phyloP scores from a whole-genome alignment of 2,888 invertebrate species.

The Sinohyriopsis cumingii region DNA sequence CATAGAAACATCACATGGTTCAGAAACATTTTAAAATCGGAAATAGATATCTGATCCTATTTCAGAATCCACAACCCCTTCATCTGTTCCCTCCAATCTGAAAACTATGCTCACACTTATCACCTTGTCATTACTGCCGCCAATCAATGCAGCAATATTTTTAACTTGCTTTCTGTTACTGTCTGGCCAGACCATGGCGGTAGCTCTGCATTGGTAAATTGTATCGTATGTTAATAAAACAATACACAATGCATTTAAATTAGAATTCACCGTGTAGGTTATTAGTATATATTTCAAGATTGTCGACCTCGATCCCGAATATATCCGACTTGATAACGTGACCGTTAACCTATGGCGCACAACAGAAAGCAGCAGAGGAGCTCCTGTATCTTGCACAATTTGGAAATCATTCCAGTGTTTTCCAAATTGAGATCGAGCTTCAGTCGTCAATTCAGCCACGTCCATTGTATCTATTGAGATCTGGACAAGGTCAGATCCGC shows the following conservation, averaged over 20 bases:
- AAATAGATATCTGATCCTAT: conserved; percentile 36
- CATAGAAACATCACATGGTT: conserved; percentile 18
- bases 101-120: conserved; percentile 22
- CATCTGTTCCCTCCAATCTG: conserved; percentile 29
- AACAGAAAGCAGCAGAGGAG: conserved; percentile 5
- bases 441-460: conserved; percentile 21
- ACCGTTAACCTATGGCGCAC: conserved; percentile 36
- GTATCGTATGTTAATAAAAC: conserved; percentile 36
- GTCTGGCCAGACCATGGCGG: conserved; percentile 7
- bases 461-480: conserved; percentile 28
- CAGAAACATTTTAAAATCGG: not conserved
- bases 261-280: conserved; percentile 22
- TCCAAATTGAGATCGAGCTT: conserved; percentile 15
- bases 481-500: conserved; percentile 24
- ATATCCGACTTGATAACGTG: conserved; percentile 27
- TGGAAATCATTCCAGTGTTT: conserved; percentile 30
- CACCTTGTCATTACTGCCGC: conserved; percentile 4
- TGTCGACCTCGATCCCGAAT: conserved; percentile 51
- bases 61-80: conserved; percentile 43
- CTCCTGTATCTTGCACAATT: conserved; percentile 6
- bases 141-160: not conserved
- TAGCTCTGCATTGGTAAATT: not conserved
- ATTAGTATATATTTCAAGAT: conserved; percentile 23
- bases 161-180: not conserved
- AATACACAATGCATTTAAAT: conserved; percentile 41